phyloP scores from a whole-genome alignment of 2,113 vertebrate genomes.

The Chunga burmeisteri region DNA sequence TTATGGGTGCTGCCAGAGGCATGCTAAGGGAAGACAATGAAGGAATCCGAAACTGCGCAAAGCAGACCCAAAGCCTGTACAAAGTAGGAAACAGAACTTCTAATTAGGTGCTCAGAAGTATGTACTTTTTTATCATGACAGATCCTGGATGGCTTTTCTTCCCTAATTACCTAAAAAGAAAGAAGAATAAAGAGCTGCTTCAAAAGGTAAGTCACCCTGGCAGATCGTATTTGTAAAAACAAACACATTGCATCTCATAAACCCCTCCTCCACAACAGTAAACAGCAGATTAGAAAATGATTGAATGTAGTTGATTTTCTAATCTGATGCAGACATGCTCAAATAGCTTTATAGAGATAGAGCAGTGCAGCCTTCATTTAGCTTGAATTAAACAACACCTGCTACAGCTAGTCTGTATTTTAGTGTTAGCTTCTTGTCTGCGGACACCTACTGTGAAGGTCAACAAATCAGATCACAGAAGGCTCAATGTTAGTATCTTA shows the following conservation, averaged over 20 bases:
- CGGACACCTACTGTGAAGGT: not conserved
- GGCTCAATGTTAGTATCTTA: not conserved
- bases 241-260: slow-evolving; percentile 13
- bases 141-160: slow-evolving; percentile 36
- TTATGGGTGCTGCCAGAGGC: not conserved
- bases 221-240: slow-evolving; percentile 12
- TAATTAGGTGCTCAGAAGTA: not conserved
- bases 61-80: not conserved
- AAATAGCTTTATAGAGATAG: not conserved
- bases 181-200: slow-evolving; percentile 14
- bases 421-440: not conserved
- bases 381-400: slow-evolving; percentile 14
- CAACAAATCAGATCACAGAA: not conserved
- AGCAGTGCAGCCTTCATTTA: not conserved
- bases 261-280: not conserved
- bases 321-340: slow-evolving; percentile 36
- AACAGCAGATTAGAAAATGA: slow-evolving; percentile 40
- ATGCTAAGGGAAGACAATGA: not conserved
- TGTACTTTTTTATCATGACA: not conserved
- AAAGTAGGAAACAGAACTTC: not conserved
- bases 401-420: not conserved
- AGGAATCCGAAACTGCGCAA: not conserved
- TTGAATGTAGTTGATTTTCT: slow-evolving; percentile 21
- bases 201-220: slow-evolving; percentile 18
- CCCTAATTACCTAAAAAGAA: not conserved